Conservation (phyloP, 1,140 invertebrate genomes). For the Drosophila rhopaloa region DNA sequence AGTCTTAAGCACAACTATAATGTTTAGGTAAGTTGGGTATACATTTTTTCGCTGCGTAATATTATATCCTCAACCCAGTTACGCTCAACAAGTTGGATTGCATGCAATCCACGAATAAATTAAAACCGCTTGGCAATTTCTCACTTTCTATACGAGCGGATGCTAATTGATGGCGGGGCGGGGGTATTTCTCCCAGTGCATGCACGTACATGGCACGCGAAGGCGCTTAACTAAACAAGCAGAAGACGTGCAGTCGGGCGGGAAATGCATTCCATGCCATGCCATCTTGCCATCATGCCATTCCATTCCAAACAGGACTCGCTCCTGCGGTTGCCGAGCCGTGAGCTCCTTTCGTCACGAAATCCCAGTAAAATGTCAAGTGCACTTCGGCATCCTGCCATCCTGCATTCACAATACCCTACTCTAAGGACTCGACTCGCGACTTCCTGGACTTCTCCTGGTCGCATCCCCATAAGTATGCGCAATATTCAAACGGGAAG, state of each 20-base stretch:
- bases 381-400: constrained; percentile 38
- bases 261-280: constrained; percentile 13
- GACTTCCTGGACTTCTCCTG: constrained; percentile 5
- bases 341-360: constrained; percentile 35
- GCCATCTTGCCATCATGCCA: too few relatives aligned
- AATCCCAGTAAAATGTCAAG: constrained; percentile 49
- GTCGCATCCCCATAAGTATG: constrained; percentile 42
- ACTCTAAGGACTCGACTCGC: constrained; percentile 1
- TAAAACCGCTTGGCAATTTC: neutral
- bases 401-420: constrained; percentile 1
- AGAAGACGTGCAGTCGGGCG: constrained; percentile 21
- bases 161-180: constrained; percentile 21
- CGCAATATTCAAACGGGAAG: constrained; percentile 72
- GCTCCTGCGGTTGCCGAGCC: constrained; percentile 11
- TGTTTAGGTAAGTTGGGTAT: too few relatives aligned
- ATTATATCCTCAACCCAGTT: too few relatives aligned
- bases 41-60: neutral
- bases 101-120: neutral
- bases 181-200: constrained; percentile 24
- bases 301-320: neutral
- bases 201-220: constrained; percentile 8
- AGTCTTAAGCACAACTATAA: too few relatives aligned
- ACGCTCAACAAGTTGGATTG: neutral
- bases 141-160: neutral
- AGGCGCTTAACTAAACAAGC: constrained; percentile 47